Evolutionary conservation across 2,113 vertebrate genomes (phyloP).

Genomic region (Egretta garzetta): DNA sequence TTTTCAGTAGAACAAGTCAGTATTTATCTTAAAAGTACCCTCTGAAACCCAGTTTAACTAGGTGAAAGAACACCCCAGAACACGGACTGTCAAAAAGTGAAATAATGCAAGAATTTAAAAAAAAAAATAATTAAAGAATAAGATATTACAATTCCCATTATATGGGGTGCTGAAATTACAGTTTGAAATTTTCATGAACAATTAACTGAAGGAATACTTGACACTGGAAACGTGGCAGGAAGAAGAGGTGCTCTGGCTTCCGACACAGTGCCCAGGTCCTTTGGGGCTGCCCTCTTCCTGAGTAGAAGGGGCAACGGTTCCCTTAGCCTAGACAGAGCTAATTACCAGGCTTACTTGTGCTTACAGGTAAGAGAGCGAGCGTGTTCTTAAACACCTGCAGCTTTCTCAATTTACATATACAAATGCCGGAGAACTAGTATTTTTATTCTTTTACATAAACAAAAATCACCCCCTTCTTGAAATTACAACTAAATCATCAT

Average conservation of each 20-base stretch:
- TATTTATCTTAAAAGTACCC: not conserved
- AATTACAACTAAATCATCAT: not conserved
- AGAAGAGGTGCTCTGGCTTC: not conserved
- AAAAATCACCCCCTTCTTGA: not conserved
- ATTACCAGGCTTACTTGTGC: not conserved
- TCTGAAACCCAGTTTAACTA: not conserved
- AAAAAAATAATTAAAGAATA: not conserved
- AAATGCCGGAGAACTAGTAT: not conserved
- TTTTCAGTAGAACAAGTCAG: not conserved
- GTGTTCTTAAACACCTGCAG: not conserved
- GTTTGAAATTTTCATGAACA: not conserved
- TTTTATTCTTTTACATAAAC: not conserved
- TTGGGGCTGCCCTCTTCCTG: not conserved
- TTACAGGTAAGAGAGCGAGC: not conserved
- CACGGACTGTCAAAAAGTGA: not conserved
- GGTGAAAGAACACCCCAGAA: not conserved
- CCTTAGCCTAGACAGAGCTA: not conserved
- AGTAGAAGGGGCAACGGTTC: not conserved
- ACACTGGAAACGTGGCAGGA: not conserved
- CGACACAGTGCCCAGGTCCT: not conserved
- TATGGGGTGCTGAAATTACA: not conserved
- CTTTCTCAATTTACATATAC: not conserved
- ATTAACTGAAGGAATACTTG: not conserved
- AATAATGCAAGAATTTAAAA: not conserved
- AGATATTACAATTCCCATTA: accelerated